Percentiles rank a stretch among this genome's conserved stretches.
Evolutionary conservation across 2,797 vertebrate genomes (phyloP).

Genomic region (Takifugu rubripes): DNA sequence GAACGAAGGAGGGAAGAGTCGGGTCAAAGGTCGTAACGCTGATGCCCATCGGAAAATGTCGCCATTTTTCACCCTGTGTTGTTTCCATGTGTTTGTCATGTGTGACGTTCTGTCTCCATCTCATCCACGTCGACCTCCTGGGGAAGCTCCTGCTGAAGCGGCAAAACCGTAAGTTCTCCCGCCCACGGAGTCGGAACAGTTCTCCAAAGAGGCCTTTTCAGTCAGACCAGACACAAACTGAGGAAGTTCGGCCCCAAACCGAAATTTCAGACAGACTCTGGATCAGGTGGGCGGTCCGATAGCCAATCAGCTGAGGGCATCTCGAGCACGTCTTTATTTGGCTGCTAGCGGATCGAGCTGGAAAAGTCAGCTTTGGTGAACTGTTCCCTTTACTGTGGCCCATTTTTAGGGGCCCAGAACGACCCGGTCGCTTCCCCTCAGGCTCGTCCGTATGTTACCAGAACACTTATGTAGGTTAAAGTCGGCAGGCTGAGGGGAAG

Average conservation of each 20-base stretch:
- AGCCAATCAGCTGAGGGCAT: too few relatives aligned
- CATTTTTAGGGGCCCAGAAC: slow-evolving; percentile 44
- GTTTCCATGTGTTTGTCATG: slow-evolving; percentile 5
- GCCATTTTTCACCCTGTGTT: neutral
- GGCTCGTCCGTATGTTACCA: slow-evolving; percentile 57
- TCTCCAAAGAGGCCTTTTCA: too few relatives aligned
- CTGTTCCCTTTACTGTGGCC: slow-evolving; percentile 25
- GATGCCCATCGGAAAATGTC: too few relatives aligned
- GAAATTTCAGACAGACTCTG: too few relatives aligned
- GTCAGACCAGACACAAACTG: too few relatives aligned
- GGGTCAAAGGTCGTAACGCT: too few relatives aligned
- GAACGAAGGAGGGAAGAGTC: too few relatives aligned
- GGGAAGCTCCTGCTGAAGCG: neutral
- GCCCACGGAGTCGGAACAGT: too few relatives aligned
- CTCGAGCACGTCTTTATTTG: too few relatives aligned
- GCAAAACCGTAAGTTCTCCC: slow-evolving; percentile 25
- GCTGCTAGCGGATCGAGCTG: too few relatives aligned
- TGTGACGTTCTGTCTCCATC: slow-evolving; percentile 35
- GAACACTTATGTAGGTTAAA: slow-evolving; percentile 32
- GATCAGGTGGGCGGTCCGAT: too few relatives aligned
- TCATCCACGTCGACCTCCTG: slow-evolving; percentile 33
- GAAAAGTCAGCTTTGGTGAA: neutral
- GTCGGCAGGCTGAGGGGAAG: slow-evolving; percentile 16
- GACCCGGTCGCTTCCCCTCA: slow-evolving; percentile 45
- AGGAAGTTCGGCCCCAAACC: too few relatives aligned